phyloP scores from a whole-genome alignment of 1,140 invertebrate genomes.

The Sweltsa coloradensis region DNA sequence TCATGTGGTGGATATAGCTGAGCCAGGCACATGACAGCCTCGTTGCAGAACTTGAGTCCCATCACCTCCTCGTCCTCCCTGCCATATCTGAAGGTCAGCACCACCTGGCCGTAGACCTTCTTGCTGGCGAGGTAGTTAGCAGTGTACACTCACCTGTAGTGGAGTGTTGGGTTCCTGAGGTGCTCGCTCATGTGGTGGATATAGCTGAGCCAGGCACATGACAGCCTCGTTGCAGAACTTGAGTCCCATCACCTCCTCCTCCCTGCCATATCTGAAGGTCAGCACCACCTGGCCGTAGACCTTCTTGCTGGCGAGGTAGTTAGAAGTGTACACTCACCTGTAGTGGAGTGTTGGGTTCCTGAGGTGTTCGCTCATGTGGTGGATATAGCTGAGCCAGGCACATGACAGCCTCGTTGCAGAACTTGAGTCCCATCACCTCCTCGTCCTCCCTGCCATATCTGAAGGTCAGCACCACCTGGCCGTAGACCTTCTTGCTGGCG shows the following conservation, averaged over 20 bases:
- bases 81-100: slow-evolving; percentile 76
- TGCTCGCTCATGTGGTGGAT: slow-evolving; percentile 42
- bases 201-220: slow-evolving; percentile 72
- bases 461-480: slow-evolving; percentile 73
- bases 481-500: too few relatives aligned
- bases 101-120: slow-evolving; percentile 72
- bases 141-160: slow-evolving; percentile 57
- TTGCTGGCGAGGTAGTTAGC: too few relatives aligned
- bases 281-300: slow-evolving; percentile 73
- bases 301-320: too few relatives aligned
- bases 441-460: slow-evolving; percentile 84
- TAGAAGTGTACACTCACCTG: slow-evolving; percentile 60
- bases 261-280: slow-evolving; percentile 77
- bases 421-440: slow-evolving; percentile 83
- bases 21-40: slow-evolving; percentile 71
- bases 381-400: slow-evolving; percentile 75
- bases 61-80: slow-evolving; percentile 86
- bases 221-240: slow-evolving; percentile 85
- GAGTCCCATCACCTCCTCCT: slow-evolving; percentile 85
- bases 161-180: slow-evolving; percentile 36
- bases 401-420: slow-evolving; percentile 82
- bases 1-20: slow-evolving; percentile 61
- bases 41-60: slow-evolving; percentile 84
- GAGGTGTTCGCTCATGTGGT: slow-evolving; percentile 28
- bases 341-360: slow-evolving; percentile 40